These are phyloP conservation scores for Henicopernis longicauda DNA, from an alignment of 2,113 vertebrate genomes.

Conservation along the genomic window DNA sequence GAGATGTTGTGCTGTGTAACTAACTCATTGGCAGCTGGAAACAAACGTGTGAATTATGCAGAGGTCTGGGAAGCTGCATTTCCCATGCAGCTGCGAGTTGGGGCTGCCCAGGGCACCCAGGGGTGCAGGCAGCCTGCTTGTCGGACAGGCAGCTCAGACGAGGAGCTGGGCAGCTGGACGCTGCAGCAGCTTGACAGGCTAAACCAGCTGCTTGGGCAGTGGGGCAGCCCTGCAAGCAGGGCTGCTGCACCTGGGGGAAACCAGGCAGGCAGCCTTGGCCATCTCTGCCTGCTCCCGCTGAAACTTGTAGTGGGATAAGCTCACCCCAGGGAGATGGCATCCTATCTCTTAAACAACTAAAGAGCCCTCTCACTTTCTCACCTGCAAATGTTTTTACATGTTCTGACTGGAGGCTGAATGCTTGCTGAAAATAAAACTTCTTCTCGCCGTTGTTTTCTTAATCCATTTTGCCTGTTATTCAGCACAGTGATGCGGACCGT, in stretches of 20 bases:
- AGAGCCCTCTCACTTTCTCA: neutral
- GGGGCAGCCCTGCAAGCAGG: neutral
- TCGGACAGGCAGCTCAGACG: neutral
- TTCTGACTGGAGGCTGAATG: neutral
- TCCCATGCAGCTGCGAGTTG: rapidly evolving
- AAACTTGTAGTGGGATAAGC: neutral
- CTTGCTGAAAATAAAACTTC: neutral
- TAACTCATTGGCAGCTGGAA: neutral
- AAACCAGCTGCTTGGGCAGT: rapidly evolving
- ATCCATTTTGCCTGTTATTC: neutral
- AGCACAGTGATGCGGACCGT: neutral
- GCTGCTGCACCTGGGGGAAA: neutral
- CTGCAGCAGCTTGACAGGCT: neutral
- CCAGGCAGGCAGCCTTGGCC: neutral
- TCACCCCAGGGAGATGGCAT: neutral
- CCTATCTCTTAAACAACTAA: neutral
- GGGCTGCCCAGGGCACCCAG: rapidly evolving
- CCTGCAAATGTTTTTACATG: neutral
- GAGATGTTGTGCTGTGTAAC: neutral
- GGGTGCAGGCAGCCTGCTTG: neutral
- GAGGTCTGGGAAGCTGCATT: neutral
- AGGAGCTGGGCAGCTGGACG: neutral
- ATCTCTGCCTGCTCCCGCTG: neutral
- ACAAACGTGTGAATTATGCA: rapidly evolving
- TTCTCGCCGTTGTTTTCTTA: neutral